These are phyloP conservation scores for Crenichthys baileyi DNA, from an alignment of 2,797 vertebrate genomes.

Conservation along the genomic window DNA sequence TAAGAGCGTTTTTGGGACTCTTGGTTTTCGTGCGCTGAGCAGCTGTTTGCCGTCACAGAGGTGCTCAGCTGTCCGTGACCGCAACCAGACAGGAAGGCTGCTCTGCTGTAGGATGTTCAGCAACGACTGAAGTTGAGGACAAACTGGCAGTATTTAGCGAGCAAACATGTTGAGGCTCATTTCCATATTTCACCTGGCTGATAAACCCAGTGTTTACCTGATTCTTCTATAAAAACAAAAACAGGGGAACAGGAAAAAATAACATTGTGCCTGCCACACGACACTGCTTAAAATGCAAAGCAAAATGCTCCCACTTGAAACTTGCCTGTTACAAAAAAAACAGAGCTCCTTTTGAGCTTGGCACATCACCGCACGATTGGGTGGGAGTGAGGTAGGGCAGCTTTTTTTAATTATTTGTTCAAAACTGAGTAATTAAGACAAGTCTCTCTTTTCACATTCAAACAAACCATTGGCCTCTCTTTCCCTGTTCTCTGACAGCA, in stretches of 20 bases:
- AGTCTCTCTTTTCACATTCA: slow-evolving; percentile 48
- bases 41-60: slow-evolving; percentile 52
- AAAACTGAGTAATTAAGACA: slow-evolving; percentile 54
- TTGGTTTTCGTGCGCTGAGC: slow-evolving; percentile 52
- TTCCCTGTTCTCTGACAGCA: slow-evolving; percentile 62
- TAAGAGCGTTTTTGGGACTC: slow-evolving; percentile 37
- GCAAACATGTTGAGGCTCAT: slow-evolving; percentile 66
- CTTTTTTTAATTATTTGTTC: background rate
- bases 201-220: slow-evolving; percentile 38
- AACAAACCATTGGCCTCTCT: slow-evolving; percentile 32
- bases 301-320: slow-evolving; percentile 54
- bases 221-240: slow-evolving; percentile 39
- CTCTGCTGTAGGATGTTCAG: slow-evolving; percentile 36
- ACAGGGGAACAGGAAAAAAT: slow-evolving; percentile 36
- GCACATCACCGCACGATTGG: slow-evolving; percentile 11
- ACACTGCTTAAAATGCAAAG: slow-evolving; percentile 56
- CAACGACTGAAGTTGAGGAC: slow-evolving; percentile 48
- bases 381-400: background rate
- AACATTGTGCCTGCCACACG: slow-evolving; percentile 21
- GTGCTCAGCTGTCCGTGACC: slow-evolving; percentile 47
- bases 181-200: slow-evolving; percentile 64
- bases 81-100: slow-evolving; percentile 20
- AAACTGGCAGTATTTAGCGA: slow-evolving; percentile 51
- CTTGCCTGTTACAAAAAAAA: slow-evolving; percentile 48
- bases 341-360: slow-evolving; percentile 33